Evolutionary conservation across 1,140 invertebrate genomes (phyloP).

Genomic region (Caenorhabditis brenneri): DNA sequence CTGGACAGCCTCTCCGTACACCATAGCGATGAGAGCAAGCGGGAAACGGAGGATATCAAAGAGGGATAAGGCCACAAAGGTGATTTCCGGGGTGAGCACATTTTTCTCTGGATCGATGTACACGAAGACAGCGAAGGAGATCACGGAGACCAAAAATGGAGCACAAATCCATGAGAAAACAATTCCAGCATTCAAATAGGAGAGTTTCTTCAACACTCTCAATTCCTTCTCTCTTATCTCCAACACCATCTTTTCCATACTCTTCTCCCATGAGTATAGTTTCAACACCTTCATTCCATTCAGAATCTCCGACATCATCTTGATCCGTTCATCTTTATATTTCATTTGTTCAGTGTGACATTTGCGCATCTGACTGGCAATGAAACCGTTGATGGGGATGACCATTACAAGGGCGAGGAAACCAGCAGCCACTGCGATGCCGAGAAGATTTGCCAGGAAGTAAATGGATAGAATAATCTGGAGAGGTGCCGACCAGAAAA

Average conservation of each 20-base stretch:
- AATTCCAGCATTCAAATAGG: conserved; percentile 33
- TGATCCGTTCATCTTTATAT: conserved; percentile 74
- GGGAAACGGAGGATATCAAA: conserved; percentile 74
- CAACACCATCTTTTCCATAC: conserved; percentile 76
- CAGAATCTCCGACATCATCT: conserved; percentile 74
- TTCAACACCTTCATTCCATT: conserved; percentile 79
- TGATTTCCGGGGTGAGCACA: conserved; percentile 63
- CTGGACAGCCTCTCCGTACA: conserved; percentile 57
- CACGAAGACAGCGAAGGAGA: conserved; percentile 46
- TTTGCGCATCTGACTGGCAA: background rate
- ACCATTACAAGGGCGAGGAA: conserved; percentile 82
- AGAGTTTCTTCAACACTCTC: conserved; percentile 16
- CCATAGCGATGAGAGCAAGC: conserved; percentile 61
- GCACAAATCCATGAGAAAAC: conserved; percentile 38
- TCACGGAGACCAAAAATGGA: conserved; percentile 44
- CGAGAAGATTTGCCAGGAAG: conserved; percentile 70
- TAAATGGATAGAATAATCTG: conserved; percentile 35
- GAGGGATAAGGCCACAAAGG: conserved; percentile 76
- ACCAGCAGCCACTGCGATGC: conserved; percentile 85
- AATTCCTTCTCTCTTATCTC: conserved; percentile 56
- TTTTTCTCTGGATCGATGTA: conserved; percentile 32
- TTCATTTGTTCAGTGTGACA: conserved; percentile 46
- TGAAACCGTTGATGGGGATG: conserved; percentile 42
- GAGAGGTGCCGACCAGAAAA: conserved; percentile 39
- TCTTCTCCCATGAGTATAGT: conserved; percentile 86